phyloP scores from a whole-genome alignment of 2,113 vertebrate species.

The Coptodon bakossiorum region DNA sequence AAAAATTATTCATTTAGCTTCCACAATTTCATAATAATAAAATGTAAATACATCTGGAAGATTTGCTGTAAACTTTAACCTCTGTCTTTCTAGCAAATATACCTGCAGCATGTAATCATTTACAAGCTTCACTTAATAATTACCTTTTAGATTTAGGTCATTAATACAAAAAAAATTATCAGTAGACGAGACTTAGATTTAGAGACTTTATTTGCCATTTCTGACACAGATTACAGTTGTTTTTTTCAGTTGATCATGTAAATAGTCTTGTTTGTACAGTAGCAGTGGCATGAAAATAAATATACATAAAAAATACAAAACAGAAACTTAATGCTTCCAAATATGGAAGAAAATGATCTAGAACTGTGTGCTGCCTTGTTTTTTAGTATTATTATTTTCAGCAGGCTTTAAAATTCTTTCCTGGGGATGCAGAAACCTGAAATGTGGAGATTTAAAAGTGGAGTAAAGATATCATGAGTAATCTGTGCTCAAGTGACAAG shows the following conservation, averaged over 20 bases:
- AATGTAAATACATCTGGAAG: neutral
- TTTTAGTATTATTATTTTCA: constrained; percentile 3
- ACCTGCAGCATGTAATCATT: neutral
- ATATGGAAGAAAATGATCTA: constrained; percentile 71
- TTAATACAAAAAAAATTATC: neutral
- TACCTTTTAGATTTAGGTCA: neutral
- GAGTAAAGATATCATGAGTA: neutral
- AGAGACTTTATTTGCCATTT: constrained; percentile 60
- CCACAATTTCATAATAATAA: neutral
- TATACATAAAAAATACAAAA: constrained; percentile 61
- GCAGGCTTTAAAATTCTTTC: constrained; percentile 2
- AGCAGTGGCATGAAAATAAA: constrained; percentile 68
- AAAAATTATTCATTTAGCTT: neutral
- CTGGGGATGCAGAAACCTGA: neutral
- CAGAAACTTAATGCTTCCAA: constrained; percentile 64
- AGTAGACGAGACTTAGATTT: neutral
- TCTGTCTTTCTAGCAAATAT: neutral
- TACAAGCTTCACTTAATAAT: fast-evolving
- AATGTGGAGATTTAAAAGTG: neutral
- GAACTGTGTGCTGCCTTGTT: constrained; percentile 48
- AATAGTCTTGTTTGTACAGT: constrained; percentile 40
- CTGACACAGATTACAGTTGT: constrained; percentile 55
- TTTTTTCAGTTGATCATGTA: constrained; percentile 34
- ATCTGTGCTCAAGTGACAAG: neutral
- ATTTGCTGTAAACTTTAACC: neutral